These are phyloP conservation scores for Ochotona princeps DNA, from an alignment of 2,113 vertebrate species.

Conservation along the genomic window DNA sequence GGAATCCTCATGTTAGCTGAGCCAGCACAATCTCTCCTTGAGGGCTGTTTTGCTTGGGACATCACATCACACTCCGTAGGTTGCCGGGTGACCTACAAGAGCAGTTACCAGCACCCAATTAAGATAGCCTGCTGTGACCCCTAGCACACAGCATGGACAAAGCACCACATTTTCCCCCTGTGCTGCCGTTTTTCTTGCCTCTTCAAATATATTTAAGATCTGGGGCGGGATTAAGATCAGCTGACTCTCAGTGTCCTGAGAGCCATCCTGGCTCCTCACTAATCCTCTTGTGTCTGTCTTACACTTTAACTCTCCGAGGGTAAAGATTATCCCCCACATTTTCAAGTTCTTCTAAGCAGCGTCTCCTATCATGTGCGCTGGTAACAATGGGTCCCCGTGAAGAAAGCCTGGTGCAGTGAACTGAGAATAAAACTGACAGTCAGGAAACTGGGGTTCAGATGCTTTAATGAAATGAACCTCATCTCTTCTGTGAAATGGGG, in stretches of 20 bases:
- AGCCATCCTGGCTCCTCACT: constrained; percentile 66
- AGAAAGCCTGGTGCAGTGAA: not conserved
- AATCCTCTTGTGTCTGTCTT: constrained; percentile 54
- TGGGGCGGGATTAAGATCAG: constrained; percentile 36
- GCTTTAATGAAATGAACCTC: not conserved
- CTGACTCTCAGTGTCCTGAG: not conserved
- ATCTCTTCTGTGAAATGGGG: not conserved
- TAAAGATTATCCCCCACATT: constrained; percentile 51
- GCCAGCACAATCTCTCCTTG: not conserved
- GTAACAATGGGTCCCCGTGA: not conserved
- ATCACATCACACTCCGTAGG: not conserved
- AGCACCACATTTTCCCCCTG: not conserved
- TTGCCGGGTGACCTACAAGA: not conserved
- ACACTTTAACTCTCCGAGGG: constrained; percentile 48
- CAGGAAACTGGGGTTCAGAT: not conserved
- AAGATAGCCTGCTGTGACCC: constrained; percentile 13
- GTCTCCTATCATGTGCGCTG: not conserved
- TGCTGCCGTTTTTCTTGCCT: not conserved
- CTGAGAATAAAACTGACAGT: not conserved
- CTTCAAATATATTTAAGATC: constrained; percentile 48
- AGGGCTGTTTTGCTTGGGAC: not conserved
- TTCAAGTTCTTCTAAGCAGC: constrained; percentile 50
- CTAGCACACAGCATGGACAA: not conserved
- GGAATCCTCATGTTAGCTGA: not conserved
- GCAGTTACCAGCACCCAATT: not conserved